Base-by-base conservation (phyloP, 2,888 invertebrate species). In the Thereva nobilitata region DNA sequence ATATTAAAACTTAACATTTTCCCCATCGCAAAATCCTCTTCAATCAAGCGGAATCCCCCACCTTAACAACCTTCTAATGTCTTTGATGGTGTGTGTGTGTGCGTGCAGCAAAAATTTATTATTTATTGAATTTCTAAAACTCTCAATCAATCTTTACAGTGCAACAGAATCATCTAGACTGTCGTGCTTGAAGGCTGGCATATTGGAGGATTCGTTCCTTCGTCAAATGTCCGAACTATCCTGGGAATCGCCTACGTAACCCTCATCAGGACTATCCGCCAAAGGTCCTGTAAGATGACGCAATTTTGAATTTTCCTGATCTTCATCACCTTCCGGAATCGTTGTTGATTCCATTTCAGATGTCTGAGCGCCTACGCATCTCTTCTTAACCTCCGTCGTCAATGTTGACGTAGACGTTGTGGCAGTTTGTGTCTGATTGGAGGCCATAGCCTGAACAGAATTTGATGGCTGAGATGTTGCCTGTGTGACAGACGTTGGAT, bases 241-340 rank as follows among this genome's bases (percentile, higher is more conserved):
- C 57, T 82, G 83, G 38, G 82, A 84, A 73, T 92, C 93, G 45
- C 92, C 93, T 64, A 91, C 93, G 79, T 93, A 93, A 12, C 92
- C 93, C 80, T 93, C 93, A 77, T 93, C 93, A 44, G 92, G 92
- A 80, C 92, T 92, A 75, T 92, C 92, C 12, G 90, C 89, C 74
- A 84, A 73, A n/a, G 82, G 82, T 55, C 80, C 80, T 45, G 77
- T 77, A 61, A 82, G 73, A 70, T 82, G 80, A 72, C 82, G 76
- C 81, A 86, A 73, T 83, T 83, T 79, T 81, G 84, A 72, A 80
- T 80, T 72, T 82, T 84, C 74, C 44, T 75, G 47, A 82, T 84
- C 71, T 80, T 82, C 77, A 76, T 81, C 81, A 69, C 77, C 75
- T 71, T 81, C 81, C 8, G 78, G 79, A 72, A 81, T 80, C 63